Percentiles rank a stretch among this genome's conserved stretches.
These are phyloP conservation scores for Hepsetus odoe DNA, from an alignment of 2,113 vertebrate species.

Conservation along the genomic window DNA sequence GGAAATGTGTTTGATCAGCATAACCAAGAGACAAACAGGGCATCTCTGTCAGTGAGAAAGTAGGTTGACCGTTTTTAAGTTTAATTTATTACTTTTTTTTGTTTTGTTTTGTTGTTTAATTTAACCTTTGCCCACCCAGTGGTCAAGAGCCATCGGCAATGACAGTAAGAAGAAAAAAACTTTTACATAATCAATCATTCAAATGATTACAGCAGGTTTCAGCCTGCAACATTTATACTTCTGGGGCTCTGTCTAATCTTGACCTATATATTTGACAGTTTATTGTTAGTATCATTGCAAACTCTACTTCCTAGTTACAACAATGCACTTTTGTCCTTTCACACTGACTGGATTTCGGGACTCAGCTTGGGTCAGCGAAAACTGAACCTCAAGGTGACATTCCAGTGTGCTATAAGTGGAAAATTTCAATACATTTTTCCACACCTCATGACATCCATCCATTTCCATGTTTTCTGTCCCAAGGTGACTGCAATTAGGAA, in stretches of 20 bases:
- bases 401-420: background rate
- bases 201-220: too few species aligned
- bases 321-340: background rate
- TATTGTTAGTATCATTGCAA: background rate
- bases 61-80: too few species aligned
- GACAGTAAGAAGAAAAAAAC: too few species aligned
- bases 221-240: background rate
- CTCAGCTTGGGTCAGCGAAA: background rate
- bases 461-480: background rate
- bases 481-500: constrained; percentile 35
- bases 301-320: background rate
- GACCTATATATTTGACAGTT: background rate
- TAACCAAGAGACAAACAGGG: too few species aligned
- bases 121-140: too few species aligned
- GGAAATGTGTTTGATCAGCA: too few species aligned
- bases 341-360: background rate
- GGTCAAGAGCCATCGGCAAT: too few species aligned
- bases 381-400: background rate
- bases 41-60: too few species aligned
- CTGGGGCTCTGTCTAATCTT: background rate
- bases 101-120: too few species aligned
- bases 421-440: constrained; percentile 3
- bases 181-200: too few species aligned
- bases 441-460: constrained; percentile 1
- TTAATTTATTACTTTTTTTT: too few species aligned